Conservation (phyloP, 2,888 invertebrate genomes). For the Synergus japonicus region DNA sequence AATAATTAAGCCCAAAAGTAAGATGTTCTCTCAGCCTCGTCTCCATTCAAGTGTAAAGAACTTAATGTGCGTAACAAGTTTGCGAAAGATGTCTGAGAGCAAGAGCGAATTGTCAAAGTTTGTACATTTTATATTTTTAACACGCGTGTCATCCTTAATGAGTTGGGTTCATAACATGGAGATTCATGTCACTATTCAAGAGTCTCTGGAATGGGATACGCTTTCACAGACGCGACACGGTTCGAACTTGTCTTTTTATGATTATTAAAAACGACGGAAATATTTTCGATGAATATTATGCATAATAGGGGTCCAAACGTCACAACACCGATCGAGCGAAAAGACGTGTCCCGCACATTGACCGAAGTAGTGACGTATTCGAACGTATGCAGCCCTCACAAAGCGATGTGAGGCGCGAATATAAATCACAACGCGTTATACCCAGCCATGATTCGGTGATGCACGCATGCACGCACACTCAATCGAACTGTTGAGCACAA, state of each 20-base stretch:
- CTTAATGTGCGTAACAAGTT: constrained; percentile 21
- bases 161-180: constrained; percentile 36
- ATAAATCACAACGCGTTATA: constrained; percentile 69
- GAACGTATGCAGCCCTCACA: constrained; percentile 68
- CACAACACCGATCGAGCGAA: constrained; percentile 51
- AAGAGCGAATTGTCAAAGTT: constrained; percentile 17
- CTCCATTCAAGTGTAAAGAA: background rate
- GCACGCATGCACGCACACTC: constrained; percentile 56
- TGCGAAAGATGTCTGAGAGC: background rate
- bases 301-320: constrained; percentile 42
- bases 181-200: constrained; percentile 13
- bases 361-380: constrained; percentile 52
- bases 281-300: constrained; percentile 47
- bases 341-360: constrained; percentile 44
- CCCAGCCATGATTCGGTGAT: constrained; percentile 53
- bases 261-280: constrained; percentile 53
- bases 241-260: constrained; percentile 25
- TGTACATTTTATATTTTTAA: constrained; percentile 31
- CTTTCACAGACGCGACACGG: constrained; percentile 16
- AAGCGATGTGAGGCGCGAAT: constrained; percentile 66
- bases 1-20: background rate
- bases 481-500: constrained; percentile 35
- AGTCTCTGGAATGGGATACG: constrained; percentile 12
- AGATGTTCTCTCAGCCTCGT: background rate
- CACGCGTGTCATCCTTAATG: constrained; percentile 35